Conservation (phyloP, 2,113 vertebrate genomes). For the Clarias macrocephalus region DNA sequence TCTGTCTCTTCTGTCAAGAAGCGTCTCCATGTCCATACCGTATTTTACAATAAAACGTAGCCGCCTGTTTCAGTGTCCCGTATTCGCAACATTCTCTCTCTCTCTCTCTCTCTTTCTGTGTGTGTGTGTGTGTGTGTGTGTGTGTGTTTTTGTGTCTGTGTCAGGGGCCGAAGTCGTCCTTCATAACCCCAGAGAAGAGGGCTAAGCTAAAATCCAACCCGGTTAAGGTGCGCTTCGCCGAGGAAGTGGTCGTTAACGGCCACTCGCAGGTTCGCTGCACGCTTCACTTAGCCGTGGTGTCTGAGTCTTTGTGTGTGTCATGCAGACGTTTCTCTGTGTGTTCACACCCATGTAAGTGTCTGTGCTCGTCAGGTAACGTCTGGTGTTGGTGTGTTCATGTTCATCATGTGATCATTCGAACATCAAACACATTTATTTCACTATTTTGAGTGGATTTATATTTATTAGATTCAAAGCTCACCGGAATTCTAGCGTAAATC, state of each 20-base stretch:
- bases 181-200: slow-evolving; percentile 94
- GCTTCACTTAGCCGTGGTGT: neutral
- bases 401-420: no score
- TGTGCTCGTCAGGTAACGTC: neutral
- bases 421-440: no score
- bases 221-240: slow-evolving; percentile 92
- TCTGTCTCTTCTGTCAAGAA: neutral
- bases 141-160: slow-evolving; percentile 13
- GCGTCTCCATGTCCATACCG: neutral
- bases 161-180: slow-evolving; percentile 94
- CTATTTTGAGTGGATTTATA: no score
- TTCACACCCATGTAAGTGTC: slow-evolving; percentile 3
- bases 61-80: neutral
- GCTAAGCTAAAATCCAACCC: slow-evolving; percentile 92
- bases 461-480: neutral
- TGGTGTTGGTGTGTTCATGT: neutral
- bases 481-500: no score
- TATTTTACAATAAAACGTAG: neutral
- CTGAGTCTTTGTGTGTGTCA: slow-evolving; percentile 3
- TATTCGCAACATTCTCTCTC: neutral
- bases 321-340: slow-evolving; percentile 1
- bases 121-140: neutral
- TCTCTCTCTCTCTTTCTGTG: neutral
- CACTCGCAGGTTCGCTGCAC: slow-evolving; percentile 81
- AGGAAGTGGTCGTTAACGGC: slow-evolving; percentile 93